Percentiles rank a stretch among this genome's conserved stretches.
Evolutionary conservation across 2,113 vertebrate genomes (phyloP).

Genomic region (Aleadryas rufinucha): DNA sequence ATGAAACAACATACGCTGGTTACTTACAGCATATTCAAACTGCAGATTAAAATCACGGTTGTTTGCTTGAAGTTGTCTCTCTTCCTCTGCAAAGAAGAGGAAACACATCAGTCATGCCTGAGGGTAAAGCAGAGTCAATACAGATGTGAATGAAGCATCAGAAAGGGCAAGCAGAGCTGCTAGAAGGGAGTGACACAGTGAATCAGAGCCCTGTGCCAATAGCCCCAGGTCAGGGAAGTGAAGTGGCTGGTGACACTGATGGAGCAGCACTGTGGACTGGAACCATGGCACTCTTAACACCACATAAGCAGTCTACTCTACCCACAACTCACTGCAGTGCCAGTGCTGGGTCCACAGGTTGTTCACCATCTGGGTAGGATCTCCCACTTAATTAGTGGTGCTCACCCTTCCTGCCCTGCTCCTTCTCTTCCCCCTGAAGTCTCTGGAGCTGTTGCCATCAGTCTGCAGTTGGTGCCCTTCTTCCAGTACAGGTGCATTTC

Average conservation of each 20-base stretch:
- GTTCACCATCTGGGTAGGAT: neutral
- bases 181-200: neutral
- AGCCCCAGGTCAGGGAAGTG: fast-evolving
- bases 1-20: neutral
- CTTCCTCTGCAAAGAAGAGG: conserved; percentile 72
- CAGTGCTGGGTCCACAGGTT: neutral
- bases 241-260: neutral
- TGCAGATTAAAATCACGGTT: conserved; percentile 81
- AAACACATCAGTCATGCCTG: neutral
- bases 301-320: neutral
- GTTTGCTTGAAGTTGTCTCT: conserved; percentile 84
- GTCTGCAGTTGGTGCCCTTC: neutral
- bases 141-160: neutral
- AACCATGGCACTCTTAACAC: neutral
- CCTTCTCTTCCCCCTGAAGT: neutral
- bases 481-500: neutral
- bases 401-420: neutral
- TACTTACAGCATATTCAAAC: conserved; percentile 87
- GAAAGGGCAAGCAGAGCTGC: neutral
- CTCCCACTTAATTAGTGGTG: neutral
- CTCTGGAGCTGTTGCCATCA: neutral
- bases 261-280: neutral
- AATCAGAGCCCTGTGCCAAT: neutral
- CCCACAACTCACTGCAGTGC: neutral
- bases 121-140: neutral